Evolutionary conservation across 2,888 invertebrate genomes (phyloP).

Genomic region (Tolmerus cingulatus): DNA sequence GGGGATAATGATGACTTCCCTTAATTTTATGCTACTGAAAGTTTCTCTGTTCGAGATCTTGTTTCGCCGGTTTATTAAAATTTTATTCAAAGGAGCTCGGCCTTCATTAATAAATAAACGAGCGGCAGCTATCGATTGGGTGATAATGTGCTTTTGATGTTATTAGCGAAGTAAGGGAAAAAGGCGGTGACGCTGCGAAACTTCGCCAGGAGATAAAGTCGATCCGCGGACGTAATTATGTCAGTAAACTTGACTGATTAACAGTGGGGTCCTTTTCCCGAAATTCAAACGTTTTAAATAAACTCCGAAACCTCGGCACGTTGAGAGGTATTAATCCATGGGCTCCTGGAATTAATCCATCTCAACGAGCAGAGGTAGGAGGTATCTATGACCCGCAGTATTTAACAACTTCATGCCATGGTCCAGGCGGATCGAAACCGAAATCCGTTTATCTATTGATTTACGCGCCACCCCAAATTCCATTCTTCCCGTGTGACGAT

Average conservation of each 20-base stretch:
- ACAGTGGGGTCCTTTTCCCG: background rate
- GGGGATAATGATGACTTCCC: constrained; percentile 18
- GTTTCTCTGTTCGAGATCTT: background rate
- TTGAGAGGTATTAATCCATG: background rate
- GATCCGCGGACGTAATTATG: background rate
- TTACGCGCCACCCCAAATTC: background rate
- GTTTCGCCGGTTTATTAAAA: background rate
- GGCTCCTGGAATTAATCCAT: background rate
- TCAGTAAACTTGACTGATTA: background rate
- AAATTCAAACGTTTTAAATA: background rate
- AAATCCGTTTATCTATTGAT: constrained; percentile 24
- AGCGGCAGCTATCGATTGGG: background rate
- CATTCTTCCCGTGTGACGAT: background rate
- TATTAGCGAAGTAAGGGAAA: background rate
- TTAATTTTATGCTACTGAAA: background rate
- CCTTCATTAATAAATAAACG: constrained; percentile 1
- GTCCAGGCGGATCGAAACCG: background rate
- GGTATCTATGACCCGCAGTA: background rate
- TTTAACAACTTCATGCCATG: background rate
- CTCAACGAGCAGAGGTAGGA: background rate
- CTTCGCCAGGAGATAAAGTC: background rate
- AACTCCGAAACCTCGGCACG: background rate
- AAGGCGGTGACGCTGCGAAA: background rate
- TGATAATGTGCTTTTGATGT: constrained; percentile 8
- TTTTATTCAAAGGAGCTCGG: background rate